Evolutionary conservation across 2,888 invertebrate species (phyloP), one percentile per base, ranked within the genome.

Genomic region (Leucania comma): DNA sequence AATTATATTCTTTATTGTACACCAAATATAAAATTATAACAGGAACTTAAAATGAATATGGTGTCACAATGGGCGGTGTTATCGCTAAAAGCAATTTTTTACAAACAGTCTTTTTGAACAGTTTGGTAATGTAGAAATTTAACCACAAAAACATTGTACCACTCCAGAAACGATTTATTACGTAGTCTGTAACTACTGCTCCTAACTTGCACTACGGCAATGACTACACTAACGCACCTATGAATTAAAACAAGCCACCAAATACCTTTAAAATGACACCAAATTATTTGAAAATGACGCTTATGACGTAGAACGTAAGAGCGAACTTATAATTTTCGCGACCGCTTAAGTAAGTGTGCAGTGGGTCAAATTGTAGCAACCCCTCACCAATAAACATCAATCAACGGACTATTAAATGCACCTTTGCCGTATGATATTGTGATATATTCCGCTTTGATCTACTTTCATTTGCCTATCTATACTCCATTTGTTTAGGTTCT

Each of bases 381-480:
- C 90, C 87, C 86, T 84, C 79, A 83, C 87, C 88, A 92, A 92
- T 93, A 92, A 89, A 92, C 93, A 93, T 93, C 91, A 93, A 93
- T 93, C 93, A 93, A 88, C 81, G 62, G 78, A 87, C 89, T 90
- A 92, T 93, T 93, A 93, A 90, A 92, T 92, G 92, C 93, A 93
- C 92, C 94, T 93, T 93, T 91, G 87, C 87, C 81, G 84, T 88
- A 82, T 86, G 81, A 87, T 90, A 89, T 88, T 86, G 74, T 82
- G 83, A 24, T 85, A 22, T 79, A 82, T 84, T 92, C 87, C 87
- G 46, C 80, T 90, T 89, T 73, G 82, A 64, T 75, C 88, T 69
- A 26, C 32, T 67, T 56, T 48, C n/a, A 8, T 50, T 17, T 29
- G 26, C 50, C 17, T 32, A 0, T 4, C 2, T 20, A 29, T n/a